Conservation (phyloP, 2,797 vertebrate genomes). For the Myotis myotis region DNA sequence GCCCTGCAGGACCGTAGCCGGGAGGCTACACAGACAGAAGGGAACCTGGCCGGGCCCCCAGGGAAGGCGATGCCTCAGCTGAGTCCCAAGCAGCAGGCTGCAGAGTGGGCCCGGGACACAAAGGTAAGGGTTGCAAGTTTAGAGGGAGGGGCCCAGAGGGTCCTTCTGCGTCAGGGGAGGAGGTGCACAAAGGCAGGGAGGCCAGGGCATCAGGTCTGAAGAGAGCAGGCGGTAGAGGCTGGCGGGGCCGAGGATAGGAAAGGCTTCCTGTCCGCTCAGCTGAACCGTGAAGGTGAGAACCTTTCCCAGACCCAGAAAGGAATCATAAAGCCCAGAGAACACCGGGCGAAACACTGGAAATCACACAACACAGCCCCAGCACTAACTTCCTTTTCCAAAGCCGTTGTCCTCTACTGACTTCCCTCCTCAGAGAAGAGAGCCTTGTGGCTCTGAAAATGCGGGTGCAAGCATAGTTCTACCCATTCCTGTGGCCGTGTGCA, state of each 20-base stretch:
- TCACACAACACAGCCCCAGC: background rate
- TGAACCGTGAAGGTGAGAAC: background rate
- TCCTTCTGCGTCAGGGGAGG: background rate
- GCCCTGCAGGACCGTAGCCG: rapidly evolving
- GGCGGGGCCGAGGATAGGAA: background rate
- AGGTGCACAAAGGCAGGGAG: background rate
- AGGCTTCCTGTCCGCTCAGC: background rate
- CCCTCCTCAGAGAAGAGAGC: background rate
- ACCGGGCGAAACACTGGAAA: background rate
- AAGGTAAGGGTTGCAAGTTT: background rate
- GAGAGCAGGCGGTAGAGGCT: background rate
- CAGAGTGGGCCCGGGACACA: background rate
- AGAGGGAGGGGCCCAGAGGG: background rate
- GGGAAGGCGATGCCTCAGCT: background rate
- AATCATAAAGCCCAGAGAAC: background rate
- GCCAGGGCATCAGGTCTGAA: background rate
- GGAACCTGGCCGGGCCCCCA: background rate
- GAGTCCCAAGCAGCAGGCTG: background rate
- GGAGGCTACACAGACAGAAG: background rate
- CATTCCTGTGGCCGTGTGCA: background rate
- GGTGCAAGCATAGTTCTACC: background rate
- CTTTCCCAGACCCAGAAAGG: background rate
- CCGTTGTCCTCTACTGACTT: background rate
- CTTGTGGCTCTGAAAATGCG: background rate
- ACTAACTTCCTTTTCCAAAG: background rate